Conservation (phyloP, 2,888 invertebrate species). For the Spodoptera exigua region DNA sequence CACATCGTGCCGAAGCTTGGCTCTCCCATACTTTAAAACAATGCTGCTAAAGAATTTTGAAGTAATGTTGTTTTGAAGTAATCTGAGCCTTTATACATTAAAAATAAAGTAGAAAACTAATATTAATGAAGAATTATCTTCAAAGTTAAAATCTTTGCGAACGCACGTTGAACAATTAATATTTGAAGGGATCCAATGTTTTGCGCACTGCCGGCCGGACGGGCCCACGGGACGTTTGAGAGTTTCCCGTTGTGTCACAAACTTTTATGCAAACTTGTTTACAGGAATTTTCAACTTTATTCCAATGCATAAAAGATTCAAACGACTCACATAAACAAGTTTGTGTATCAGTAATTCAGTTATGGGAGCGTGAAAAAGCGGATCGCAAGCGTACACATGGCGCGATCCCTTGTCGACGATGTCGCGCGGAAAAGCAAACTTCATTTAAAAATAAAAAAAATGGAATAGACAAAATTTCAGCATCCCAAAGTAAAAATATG, state of each 20-base stretch:
- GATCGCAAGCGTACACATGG: slow-evolving; percentile 66
- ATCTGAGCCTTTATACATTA: background rate
- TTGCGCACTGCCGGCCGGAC: slow-evolving; percentile 55
- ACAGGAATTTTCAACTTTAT: slow-evolving; percentile 46
- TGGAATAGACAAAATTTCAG: background rate
- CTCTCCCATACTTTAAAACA: no score
- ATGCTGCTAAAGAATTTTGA: no score
- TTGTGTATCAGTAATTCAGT: slow-evolving; percentile 67
- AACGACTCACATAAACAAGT: slow-evolving; percentile 27
- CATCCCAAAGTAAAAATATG: slow-evolving; percentile 26
- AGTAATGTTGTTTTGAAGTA: no score
- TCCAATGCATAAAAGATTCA: slow-evolving; percentile 25
- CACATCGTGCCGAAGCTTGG: no score
- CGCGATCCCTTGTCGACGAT: slow-evolving; percentile 68
- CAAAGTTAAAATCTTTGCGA: slow-evolving; percentile 46
- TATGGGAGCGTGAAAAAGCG: slow-evolving; percentile 71
- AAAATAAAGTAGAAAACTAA: background rate
- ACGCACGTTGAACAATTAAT: slow-evolving; percentile 56
- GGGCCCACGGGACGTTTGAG: slow-evolving; percentile 59
- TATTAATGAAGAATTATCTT: slow-evolving; percentile 3
- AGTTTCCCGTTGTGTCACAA: slow-evolving; percentile 49
- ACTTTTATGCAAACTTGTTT: slow-evolving; percentile 14
- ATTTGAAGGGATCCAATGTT: slow-evolving; percentile 65
- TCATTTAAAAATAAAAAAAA: slow-evolving; percentile 58
- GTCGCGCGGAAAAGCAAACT: slow-evolving; percentile 69